Percentiles rank a stretch among this genome's conserved stretches.
phyloP scores from a whole-genome alignment of 2,113 vertebrate species.

The Neotragus pygmaeus region DNA sequence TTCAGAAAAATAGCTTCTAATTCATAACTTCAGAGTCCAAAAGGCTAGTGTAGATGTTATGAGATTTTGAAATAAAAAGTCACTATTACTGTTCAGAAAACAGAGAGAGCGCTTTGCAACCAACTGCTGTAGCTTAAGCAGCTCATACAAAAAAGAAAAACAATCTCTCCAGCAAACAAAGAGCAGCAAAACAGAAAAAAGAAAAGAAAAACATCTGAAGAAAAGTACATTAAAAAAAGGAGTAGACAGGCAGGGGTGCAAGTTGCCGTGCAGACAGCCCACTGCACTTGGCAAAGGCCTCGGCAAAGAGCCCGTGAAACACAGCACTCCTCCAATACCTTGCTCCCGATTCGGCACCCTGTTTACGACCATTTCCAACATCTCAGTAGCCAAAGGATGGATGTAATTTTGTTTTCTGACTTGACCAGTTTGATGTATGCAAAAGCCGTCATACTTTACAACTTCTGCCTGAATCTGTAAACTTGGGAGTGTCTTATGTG shows the following conservation, averaged over 20 bases:
- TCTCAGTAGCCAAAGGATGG: conserved; percentile 38
- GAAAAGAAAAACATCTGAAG: conserved; percentile 77
- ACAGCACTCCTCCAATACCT: conserved; percentile 60
- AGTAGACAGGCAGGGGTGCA: conserved; percentile 68
- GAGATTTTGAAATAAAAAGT: conserved; percentile 61
- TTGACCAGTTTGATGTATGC: conserved; percentile 68
- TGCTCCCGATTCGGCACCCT: conserved; percentile 76
- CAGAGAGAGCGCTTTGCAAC: conserved; percentile 39
- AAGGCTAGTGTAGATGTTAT: conserved; percentile 74
- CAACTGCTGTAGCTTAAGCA: conserved; percentile 58
- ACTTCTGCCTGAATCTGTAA: conserved; percentile 68
- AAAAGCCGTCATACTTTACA: conserved; percentile 71
- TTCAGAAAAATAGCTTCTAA: conserved; percentile 83
- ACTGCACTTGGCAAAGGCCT: conserved; percentile 43
- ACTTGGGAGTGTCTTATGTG: conserved; percentile 63
- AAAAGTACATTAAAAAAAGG: conserved; percentile 76
- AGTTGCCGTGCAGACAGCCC: conserved; percentile 67
- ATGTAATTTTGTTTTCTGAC: conserved; percentile 45
- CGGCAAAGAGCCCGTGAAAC: conserved; percentile 42
- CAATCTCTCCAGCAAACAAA: conserved; percentile 66
- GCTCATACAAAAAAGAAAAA: conserved; percentile 60
- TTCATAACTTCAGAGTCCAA: conserved; percentile 75
- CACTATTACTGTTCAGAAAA: conserved; percentile 64
- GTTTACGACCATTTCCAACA: conserved; percentile 62
- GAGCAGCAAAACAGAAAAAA: conserved; percentile 61